These are phyloP conservation scores for Eretmochelys imbricata DNA, from an alignment of 2,113 vertebrate species.

Conservation along the genomic window DNA sequence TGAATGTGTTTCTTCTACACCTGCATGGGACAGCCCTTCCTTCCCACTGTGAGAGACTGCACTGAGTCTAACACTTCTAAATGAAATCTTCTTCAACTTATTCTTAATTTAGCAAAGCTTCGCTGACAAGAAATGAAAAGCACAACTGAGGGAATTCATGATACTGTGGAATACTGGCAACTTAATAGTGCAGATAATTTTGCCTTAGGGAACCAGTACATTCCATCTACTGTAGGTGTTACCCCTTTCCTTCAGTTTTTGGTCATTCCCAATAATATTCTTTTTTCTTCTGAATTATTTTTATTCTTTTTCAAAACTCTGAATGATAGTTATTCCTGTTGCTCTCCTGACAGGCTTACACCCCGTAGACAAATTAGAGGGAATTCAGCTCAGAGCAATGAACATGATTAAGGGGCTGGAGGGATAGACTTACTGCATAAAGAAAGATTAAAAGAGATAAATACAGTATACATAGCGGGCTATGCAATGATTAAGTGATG, in stretches of 20 bases:
- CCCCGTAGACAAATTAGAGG: neutral
- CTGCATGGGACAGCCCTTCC: neutral
- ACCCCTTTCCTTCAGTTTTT: neutral
- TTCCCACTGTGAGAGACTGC: neutral
- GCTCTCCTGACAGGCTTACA: neutral
- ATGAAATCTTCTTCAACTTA: neutral
- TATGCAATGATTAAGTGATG: neutral
- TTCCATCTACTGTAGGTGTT: accelerated
- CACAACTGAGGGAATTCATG: neutral
- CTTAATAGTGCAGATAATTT: neutral
- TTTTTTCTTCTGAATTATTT: neutral
- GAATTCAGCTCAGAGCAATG: neutral
- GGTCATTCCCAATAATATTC: neutral
- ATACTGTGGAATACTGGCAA: neutral
- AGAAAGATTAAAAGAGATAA: conserved; percentile 12
- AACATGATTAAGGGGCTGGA: neutral
- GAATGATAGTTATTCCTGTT: neutral
- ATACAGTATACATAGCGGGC: neutral
- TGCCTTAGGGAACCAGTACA: neutral
- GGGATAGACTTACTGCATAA: neutral
- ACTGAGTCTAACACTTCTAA: neutral
- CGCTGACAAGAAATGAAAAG: neutral
- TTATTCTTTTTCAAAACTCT: neutral
- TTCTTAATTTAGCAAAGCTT: neutral
- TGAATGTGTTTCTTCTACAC: neutral